These are phyloP conservation scores for Drosophila pruinosa DNA, from an alignment of 1,140 invertebrate species.

Conservation along the genomic window DNA sequence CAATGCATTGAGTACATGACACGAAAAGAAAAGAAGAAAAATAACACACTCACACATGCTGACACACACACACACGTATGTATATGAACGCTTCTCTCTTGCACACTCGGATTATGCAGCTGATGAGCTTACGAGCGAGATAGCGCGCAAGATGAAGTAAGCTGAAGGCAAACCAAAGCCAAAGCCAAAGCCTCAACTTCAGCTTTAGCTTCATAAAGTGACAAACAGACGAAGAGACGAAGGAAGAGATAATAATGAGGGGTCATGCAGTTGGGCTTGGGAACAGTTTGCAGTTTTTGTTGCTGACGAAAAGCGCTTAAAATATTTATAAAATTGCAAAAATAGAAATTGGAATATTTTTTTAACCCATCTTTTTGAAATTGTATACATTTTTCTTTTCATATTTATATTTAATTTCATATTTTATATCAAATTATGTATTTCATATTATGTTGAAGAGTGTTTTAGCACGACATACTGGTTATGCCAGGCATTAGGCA, in stretches of 20 bases:
- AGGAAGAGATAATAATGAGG: background rate
- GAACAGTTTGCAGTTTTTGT: background rate
- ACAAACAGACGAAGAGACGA: background rate
- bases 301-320: background rate
- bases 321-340: background rate
- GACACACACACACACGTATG: background rate
- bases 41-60: slow-evolving; percentile 4
- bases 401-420: too few relatives aligned
- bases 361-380: too few relatives aligned
- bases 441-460: background rate
- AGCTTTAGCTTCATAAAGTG: slow-evolving; percentile 3
- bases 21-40: slow-evolving; percentile 29
- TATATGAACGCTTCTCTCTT: slow-evolving; percentile 26
- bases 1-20: slow-evolving; percentile 49
- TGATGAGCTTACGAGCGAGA: slow-evolving; percentile 20
- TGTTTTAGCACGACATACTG: background rate
- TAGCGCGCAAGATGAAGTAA: slow-evolving; percentile 12
- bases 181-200: slow-evolving; percentile 9
- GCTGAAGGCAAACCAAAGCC: too few relatives aligned
- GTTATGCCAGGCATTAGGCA: too few relatives aligned
- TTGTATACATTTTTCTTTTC: too few relatives aligned
- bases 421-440: too few relatives aligned
- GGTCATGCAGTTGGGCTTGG: background rate
- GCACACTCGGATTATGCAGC: slow-evolving; percentile 32
- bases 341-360: background rate